phyloP scores from a whole-genome alignment of 2,797 vertebrate species.

The Anguilla marmorata region DNA sequence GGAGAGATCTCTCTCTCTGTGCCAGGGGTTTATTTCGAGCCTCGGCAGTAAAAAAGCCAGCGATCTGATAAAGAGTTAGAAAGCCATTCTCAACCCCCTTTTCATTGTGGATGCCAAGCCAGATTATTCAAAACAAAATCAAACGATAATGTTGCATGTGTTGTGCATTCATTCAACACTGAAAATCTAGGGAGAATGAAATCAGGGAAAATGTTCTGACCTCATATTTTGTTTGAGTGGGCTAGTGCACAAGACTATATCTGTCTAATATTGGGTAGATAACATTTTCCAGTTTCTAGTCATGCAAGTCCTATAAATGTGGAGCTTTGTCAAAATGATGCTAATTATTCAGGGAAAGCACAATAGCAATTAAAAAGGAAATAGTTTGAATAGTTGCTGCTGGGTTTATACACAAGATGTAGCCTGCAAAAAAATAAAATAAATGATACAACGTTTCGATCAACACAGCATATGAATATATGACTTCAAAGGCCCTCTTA shows the following conservation, averaged over 20 bases:
- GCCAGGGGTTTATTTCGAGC: slow-evolving; percentile 39
- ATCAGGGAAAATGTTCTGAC: neutral
- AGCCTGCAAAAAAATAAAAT: no score
- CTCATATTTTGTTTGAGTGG: neutral
- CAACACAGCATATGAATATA: no score
- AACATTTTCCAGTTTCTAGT: no score
- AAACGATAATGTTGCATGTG: slow-evolving; percentile 43
- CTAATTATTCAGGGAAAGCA: no score
- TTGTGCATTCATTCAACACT: neutral
- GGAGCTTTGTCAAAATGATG: no score
- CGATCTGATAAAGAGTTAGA: slow-evolving; percentile 41
- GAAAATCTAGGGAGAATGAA: neutral
- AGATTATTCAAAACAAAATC: slow-evolving; percentile 42
- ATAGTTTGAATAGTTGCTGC: no score
- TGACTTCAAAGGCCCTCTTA: no score
- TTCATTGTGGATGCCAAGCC: slow-evolving; percentile 22
- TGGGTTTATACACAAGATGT: no score
- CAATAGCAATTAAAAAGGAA: no score
- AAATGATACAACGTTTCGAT: no score
- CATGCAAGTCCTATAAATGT: no score
- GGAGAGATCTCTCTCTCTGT: slow-evolving; percentile 30
- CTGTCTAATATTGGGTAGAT: no score
- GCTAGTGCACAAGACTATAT: neutral
- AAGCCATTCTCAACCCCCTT: slow-evolving; percentile 31
- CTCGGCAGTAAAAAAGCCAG: slow-evolving; percentile 37